A percentile compares a stretch with the other conserved stretches of the same genome.
Conservation (phyloP, 2,797 vertebrate species). For the Syngnathus rostellatus region DNA sequence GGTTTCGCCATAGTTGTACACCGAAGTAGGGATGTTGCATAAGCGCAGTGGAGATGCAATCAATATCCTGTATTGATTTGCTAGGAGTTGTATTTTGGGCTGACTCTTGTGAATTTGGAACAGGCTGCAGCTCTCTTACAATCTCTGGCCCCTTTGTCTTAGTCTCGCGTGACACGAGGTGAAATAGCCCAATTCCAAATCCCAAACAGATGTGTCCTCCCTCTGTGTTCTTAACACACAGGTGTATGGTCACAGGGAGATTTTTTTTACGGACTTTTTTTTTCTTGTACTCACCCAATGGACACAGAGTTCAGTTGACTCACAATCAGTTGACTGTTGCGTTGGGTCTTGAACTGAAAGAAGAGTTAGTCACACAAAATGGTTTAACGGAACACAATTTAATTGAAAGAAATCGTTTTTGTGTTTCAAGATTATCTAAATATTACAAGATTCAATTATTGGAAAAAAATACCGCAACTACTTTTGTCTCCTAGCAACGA, state of each 20-base stretch:
- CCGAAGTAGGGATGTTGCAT: slow-evolving; percentile 49
- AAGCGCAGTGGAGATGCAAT: slow-evolving; percentile 40
- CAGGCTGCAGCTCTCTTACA: slow-evolving; percentile 18
- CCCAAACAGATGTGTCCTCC: slow-evolving; percentile 40
- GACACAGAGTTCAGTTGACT: neutral
- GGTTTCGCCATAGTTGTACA: slow-evolving; percentile 42
- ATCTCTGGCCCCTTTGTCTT: slow-evolving; percentile 15
- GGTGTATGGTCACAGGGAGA: neutral
- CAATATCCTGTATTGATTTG: slow-evolving; percentile 50
- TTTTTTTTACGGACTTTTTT: neutral
- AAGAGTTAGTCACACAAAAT: no score
- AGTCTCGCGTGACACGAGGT: slow-evolving; percentile 24
- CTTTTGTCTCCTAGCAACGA: neutral
- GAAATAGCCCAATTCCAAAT: slow-evolving; percentile 36
- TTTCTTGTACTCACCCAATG: neutral
- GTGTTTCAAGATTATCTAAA: neutral
- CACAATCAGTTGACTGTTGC: neutral
- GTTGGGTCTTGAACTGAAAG: neutral
- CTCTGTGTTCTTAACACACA: slow-evolving; percentile 8
- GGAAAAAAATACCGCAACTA: no score
- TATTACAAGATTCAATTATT: neutral
- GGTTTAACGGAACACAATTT: no score
- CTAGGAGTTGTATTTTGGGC: slow-evolving; percentile 47
- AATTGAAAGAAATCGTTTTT: no score
- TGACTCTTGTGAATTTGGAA: slow-evolving; percentile 37